phyloP scores from a whole-genome alignment of 2,113 vertebrate species.

The Rhinolophus ferrumequinum region DNA sequence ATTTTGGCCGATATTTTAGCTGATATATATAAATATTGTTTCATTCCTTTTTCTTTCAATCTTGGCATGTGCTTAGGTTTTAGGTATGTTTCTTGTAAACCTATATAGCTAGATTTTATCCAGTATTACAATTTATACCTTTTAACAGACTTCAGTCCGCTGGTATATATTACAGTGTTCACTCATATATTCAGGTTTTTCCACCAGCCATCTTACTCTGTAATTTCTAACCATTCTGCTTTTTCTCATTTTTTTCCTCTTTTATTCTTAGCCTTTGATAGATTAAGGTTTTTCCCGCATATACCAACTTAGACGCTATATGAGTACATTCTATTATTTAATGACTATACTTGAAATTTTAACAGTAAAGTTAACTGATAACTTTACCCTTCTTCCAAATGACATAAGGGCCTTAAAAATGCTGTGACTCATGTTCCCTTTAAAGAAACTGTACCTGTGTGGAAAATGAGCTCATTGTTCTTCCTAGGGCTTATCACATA shows the following conservation, averaged over 20 bases:
- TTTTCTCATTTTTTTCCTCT: neutral
- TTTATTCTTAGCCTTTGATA: neutral
- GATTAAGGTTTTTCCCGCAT: neutral
- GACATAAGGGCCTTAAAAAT: neutral
- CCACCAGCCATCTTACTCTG: neutral
- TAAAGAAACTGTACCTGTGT: neutral
- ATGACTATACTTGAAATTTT: neutral
- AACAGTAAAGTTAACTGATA: neutral
- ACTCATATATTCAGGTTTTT: neutral
- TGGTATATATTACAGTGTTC: neutral
- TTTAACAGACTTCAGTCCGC: neutral
- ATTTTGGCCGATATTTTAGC: neutral
- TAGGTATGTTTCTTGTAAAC: neutral
- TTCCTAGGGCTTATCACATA: neutral
- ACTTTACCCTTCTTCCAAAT: neutral
- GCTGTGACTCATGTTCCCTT: neutral
- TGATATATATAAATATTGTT: neutral
- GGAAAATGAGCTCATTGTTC: neutral
- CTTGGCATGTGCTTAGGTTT: neutral
- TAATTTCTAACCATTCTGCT: neutral
- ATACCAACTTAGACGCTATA: neutral
- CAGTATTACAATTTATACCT: neutral
- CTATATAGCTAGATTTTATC: neutral
- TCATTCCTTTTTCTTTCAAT: neutral
- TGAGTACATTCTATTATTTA: neutral